phyloP scores from a whole-genome alignment of 2,797 vertebrate species.

The Esox lucius region DNA sequence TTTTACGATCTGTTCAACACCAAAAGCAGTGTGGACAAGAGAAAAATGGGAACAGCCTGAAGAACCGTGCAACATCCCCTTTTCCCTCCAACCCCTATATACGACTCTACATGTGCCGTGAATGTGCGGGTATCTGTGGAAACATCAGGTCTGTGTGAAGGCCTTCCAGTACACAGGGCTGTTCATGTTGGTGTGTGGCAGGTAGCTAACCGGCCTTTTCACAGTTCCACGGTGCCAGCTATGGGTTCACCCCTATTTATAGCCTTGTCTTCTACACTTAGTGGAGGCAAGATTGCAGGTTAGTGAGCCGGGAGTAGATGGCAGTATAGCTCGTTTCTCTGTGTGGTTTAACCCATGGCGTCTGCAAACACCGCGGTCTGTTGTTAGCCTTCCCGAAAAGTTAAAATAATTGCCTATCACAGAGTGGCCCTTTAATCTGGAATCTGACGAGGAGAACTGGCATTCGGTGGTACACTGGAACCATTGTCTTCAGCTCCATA shows the following conservation, averaged over 20 bases:
- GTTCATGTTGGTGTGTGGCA: background rate
- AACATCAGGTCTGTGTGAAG: background rate
- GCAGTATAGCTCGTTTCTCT: slow-evolving; percentile 17
- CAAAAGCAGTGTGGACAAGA: background rate
- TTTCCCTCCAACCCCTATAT: background rate
- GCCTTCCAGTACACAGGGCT: background rate
- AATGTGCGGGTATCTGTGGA: background rate
- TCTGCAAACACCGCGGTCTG: slow-evolving; percentile 4
- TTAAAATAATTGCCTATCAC: background rate
- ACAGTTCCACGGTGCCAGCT: slow-evolving; percentile 19
- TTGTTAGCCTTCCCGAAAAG: background rate
- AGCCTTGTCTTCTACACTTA: slow-evolving; percentile 4
- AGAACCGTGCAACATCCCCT: background rate
- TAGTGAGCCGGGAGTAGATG: slow-evolving; percentile 23
- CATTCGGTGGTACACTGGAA: background rate
- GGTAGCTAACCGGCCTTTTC: background rate
- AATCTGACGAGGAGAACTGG: background rate
- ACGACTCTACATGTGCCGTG: background rate
- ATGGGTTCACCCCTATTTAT: slow-evolving; percentile 31
- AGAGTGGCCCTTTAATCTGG: background rate
- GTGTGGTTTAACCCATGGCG: background rate
- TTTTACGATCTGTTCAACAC: background rate
- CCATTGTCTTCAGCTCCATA: background rate
- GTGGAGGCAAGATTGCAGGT: slow-evolving; percentile 35
- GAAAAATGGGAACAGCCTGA: background rate